phyloP scores from a whole-genome alignment of 1,140 invertebrate species.

The Stegodyphus dumicola region DNA sequence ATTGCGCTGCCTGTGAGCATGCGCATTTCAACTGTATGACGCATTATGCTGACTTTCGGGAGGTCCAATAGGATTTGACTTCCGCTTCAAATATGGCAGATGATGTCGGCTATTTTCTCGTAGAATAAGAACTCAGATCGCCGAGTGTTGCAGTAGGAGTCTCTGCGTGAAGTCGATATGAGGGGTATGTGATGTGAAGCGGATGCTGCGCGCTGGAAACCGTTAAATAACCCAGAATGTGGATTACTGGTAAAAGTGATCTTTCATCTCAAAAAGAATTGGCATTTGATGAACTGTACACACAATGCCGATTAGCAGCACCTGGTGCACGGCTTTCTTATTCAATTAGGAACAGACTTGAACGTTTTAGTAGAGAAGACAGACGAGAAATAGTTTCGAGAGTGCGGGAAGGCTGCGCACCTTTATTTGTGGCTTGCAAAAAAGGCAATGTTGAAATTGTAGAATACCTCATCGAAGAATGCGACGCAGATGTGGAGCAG shows the following conservation, averaged over 20 bases:
- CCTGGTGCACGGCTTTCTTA: conserved; percentile 78
- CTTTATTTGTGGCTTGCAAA: conserved; percentile 87
- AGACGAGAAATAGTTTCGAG: conserved; percentile 76
- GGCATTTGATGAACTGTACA: conserved; percentile 76
- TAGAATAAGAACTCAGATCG: background rate
- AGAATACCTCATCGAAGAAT: conserved; percentile 85
- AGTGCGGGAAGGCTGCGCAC: conserved; percentile 81
- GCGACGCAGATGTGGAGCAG: conserved; percentile 86
- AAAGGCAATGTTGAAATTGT: conserved; percentile 87
- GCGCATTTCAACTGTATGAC: background rate
- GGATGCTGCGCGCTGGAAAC: background rate
- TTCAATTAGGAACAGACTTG: conserved; percentile 73
- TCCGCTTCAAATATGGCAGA: conserved; percentile 33
- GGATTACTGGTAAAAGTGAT: conserved; percentile 70
- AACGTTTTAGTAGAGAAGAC: conserved; percentile 68
- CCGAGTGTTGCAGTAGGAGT: background rate
- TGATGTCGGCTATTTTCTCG: conserved; percentile 27
- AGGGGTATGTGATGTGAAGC: background rate
- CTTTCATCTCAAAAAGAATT: conserved; percentile 72
- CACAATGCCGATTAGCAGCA: conserved; percentile 76
- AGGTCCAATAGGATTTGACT: conserved; percentile 29
- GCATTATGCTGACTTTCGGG: background rate
- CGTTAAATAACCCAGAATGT: conserved; percentile 66
- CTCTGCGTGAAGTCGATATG: background rate
- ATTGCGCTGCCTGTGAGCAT: no score